These are phyloP conservation scores for Microcebus lehilahytsara DNA, from an alignment of 2,113 vertebrate species.

Conservation along the genomic window DNA sequence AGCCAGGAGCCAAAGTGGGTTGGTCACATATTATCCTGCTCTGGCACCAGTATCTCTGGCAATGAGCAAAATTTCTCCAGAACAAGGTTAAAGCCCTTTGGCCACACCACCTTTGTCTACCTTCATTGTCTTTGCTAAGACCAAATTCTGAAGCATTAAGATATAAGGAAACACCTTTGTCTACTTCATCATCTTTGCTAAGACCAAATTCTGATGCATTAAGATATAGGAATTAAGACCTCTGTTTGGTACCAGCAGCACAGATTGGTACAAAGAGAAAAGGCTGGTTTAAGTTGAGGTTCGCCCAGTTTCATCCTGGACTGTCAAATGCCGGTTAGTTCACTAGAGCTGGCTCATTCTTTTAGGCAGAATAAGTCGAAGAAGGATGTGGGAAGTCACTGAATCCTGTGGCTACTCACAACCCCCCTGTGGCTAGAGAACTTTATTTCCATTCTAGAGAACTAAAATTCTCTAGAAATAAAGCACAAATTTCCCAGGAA, in stretches of 20 bases:
- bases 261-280: not conserved
- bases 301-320: not conserved
- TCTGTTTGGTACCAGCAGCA: not conserved
- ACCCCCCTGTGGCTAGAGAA: not conserved
- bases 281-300: not conserved
- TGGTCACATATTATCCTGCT: not conserved
- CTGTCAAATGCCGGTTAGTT: not conserved
- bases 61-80: not conserved
- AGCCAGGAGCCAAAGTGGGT: not conserved
- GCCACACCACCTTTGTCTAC: not conserved
- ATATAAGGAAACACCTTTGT: not conserved
- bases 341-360: not conserved
- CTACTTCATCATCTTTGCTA: not conserved
- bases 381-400: not conserved
- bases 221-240: not conserved
- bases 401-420: not conserved
- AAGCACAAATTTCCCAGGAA: not conserved
- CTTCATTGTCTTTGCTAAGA: not conserved
- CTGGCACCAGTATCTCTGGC: not conserved
- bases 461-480: conserved; percentile 1
- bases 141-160: not conserved
- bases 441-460: conserved; percentile 9
- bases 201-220: not conserved
- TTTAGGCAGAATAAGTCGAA: not conserved
- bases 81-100: not conserved